Conservation (phyloP, 2,113 vertebrate genomes). For the Sinocyclocheilus rhinocerous region DNA sequence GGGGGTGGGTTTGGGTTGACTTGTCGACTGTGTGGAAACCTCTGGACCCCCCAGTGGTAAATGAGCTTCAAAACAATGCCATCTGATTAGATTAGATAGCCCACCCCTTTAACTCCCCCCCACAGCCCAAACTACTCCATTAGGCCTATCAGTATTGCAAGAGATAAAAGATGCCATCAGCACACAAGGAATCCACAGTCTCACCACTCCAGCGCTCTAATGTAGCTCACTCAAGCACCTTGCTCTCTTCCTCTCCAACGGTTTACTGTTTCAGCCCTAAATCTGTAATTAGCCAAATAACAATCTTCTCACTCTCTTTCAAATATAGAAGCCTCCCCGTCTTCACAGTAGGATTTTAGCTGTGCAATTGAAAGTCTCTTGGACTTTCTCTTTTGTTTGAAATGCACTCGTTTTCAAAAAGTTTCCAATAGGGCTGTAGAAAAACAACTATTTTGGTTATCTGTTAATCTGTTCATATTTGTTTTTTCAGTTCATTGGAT, state of each 20-base stretch:
- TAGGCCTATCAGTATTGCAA: conserved; percentile 74
- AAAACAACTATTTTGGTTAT: too few species aligned
- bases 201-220: conserved; percentile 58
- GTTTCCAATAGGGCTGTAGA: too few species aligned
- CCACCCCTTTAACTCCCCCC: conserved; percentile 61
- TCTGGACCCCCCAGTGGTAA: conserved; percentile 76
- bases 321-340: conserved; percentile 65
- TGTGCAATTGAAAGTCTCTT: too few species aligned
- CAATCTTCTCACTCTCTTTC: conserved; percentile 60
- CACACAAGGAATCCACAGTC: conserved; percentile 72
- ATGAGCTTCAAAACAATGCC: conserved; percentile 81
- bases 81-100: conserved; percentile 81
- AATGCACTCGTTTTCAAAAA: too few species aligned
- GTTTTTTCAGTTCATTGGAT: too few species aligned
- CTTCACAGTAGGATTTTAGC: conserved; percentile 47
- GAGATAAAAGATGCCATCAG: conserved; percentile 70
- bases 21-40: conserved; percentile 73
- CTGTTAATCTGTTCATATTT: too few species aligned
- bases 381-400: too few species aligned
- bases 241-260: conserved; percentile 65
- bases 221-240: conserved; percentile 66
- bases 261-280: conserved; percentile 70
- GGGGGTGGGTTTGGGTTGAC: conserved; percentile 56
- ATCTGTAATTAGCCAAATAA: conserved; percentile 71
- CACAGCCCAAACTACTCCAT: conserved; percentile 59